Conservation (phyloP, 2,888 invertebrate species). For the Xestia xanthographa region DNA sequence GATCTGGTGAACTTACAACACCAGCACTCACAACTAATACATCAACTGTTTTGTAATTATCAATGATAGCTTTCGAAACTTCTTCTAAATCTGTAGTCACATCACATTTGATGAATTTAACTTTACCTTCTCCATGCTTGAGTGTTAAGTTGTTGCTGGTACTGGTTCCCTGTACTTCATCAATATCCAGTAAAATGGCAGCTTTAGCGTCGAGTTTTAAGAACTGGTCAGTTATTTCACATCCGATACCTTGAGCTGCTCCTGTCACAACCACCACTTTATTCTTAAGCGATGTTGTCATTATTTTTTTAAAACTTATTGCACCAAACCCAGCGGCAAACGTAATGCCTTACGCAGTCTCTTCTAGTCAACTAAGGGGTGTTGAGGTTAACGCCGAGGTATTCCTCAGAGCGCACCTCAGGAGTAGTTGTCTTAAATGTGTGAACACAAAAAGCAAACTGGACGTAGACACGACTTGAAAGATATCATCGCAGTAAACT, state of each 20-base stretch:
- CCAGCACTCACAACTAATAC: slow-evolving; percentile 53
- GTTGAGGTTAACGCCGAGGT: no score
- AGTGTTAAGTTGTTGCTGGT: slow-evolving; percentile 34
- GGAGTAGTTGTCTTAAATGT: no score
- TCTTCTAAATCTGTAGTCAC: slow-evolving; percentile 52
- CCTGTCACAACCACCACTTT: slow-evolving; percentile 84
- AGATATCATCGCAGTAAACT: slow-evolving; percentile 12
- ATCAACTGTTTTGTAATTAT: slow-evolving; percentile 44
- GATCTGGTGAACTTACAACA: background rate
- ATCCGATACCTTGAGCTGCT: slow-evolving; percentile 89
- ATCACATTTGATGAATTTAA: slow-evolving; percentile 69
- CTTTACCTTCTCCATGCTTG: slow-evolving; percentile 53
- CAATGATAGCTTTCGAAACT: slow-evolving; percentile 41
- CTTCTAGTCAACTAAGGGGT: background rate
- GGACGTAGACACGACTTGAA: no score
- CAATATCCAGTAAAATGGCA: slow-evolving; percentile 57
- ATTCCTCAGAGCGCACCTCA: no score
- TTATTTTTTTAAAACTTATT: slow-evolving; percentile 48
- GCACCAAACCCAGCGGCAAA: background rate
- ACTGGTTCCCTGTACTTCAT: slow-evolving; percentile 41
- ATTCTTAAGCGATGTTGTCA: slow-evolving; percentile 64
- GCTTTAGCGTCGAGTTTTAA: slow-evolving; percentile 79
- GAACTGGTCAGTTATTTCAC: slow-evolving; percentile 83
- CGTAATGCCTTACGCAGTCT: background rate
- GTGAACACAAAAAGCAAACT: no score